Conservation (phyloP, 2,113 vertebrate species). For the Prionailurus viverrinus region DNA sequence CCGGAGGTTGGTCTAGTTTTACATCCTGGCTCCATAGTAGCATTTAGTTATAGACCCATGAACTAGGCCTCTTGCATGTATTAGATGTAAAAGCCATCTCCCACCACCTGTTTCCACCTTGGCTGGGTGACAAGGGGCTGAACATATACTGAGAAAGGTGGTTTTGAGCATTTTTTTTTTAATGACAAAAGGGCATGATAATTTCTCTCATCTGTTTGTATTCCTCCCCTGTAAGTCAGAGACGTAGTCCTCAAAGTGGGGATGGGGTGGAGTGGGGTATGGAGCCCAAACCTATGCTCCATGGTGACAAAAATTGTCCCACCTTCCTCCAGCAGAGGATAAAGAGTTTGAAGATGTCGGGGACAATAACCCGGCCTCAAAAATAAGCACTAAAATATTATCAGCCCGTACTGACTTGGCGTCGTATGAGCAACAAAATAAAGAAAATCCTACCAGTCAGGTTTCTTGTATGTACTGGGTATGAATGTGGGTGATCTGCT, state of each 20-base stretch:
- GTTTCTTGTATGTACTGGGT: constrained; percentile 34
- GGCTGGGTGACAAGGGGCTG: not conserved
- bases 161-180: constrained; percentile 21
- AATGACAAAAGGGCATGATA: not conserved
- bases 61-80: not conserved
- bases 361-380: not conserved
- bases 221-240: not conserved
- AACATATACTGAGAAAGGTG: not conserved
- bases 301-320: not conserved
- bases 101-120: not conserved
- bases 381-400: not conserved
- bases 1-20: not conserved
- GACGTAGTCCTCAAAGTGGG: not conserved
- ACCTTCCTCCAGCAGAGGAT: not conserved
- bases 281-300: not conserved
- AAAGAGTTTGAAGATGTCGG: not conserved
- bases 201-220: constrained; percentile 20
- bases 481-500: not conserved
- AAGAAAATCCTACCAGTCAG: not conserved
- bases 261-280: not conserved
- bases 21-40: not conserved
- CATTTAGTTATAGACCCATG: not conserved
- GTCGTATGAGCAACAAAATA: not conserved
- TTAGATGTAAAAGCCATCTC: not conserved
- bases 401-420: not conserved